Conservation (phyloP, 1,140 invertebrate species). For the Macrostomum lignano region DNA sequence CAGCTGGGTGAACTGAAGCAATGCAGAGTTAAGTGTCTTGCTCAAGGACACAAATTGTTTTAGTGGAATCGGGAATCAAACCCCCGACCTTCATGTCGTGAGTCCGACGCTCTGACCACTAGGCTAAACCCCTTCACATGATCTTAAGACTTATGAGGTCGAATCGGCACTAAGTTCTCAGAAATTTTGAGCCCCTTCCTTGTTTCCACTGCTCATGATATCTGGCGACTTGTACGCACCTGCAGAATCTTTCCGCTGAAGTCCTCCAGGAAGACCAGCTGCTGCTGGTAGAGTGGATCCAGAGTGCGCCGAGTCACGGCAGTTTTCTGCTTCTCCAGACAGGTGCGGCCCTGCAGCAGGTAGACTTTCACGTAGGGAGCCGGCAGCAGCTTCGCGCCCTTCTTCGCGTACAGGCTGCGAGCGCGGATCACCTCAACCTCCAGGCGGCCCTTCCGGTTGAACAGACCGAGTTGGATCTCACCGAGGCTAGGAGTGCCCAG, state of each 20-base stretch:
- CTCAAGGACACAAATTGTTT: too few species aligned
- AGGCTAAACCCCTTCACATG: too few species aligned
- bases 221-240: slow-evolving; percentile 40
- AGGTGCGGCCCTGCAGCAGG: slow-evolving; percentile 60
- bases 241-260: slow-evolving; percentile 74
- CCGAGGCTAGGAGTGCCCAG: slow-evolving; percentile 61
- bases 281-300: slow-evolving; percentile 84
- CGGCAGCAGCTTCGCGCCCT: slow-evolving; percentile 20
- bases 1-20: too few species aligned
- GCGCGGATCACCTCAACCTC: slow-evolving; percentile 78
- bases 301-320: slow-evolving; percentile 55
- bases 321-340: slow-evolving; percentile 74
- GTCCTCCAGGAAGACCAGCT: slow-evolving; percentile 55
- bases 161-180: too few species aligned
- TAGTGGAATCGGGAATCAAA: too few species aligned
- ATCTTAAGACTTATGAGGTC: too few species aligned
- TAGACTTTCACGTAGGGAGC: slow-evolving; percentile 97
- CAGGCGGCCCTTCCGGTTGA: slow-evolving; percentile 55
- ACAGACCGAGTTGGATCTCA: slow-evolving; percentile 68
- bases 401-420: slow-evolving; percentile 46
- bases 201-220: too few species aligned
- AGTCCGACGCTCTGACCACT: too few species aligned
- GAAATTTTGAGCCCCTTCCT: too few species aligned
- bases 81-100: too few species aligned
- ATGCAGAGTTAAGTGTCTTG: too few species aligned